Percentiles rank a stretch among this genome's conserved stretches.
These are phyloP conservation scores for Pseudopodoces humilis DNA, from an alignment of 2,113 vertebrate genomes.

Conservation along the genomic window DNA sequence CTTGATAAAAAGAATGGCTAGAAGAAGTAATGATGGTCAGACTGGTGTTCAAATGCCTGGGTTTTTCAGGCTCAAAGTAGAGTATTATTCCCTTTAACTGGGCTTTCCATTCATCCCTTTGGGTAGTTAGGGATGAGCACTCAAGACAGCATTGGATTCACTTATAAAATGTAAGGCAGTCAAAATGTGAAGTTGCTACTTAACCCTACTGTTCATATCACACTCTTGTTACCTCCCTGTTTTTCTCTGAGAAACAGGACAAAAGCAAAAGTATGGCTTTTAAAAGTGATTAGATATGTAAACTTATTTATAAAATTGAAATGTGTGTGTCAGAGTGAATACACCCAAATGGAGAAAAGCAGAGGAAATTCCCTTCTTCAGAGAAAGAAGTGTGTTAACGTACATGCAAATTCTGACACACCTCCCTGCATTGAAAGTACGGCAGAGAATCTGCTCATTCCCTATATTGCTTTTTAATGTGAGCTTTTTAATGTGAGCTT, in stretches of 20 bases:
- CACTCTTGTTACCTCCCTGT: neutral
- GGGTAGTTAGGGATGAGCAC: neutral
- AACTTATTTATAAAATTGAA: neutral
- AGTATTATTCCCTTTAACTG: neutral
- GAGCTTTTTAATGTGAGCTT: neutral
- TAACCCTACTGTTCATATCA: neutral
- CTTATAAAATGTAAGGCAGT: neutral
- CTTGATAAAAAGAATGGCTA: neutral
- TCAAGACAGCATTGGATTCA: neutral
- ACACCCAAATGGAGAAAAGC: neutral
- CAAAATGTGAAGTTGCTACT: neutral
- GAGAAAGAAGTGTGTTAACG: neutral
- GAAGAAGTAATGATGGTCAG: neutral
- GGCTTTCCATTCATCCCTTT: neutral
- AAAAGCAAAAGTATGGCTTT: neutral
- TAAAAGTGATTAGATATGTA: neutral
- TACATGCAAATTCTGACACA: neutral
- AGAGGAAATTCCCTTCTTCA: neutral
- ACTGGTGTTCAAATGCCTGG: neutral
- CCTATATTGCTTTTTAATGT: accelerated
- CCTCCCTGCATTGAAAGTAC: neutral
- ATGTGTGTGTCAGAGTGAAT: neutral
- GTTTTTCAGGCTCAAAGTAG: neutral
- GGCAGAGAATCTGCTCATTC: neutral
- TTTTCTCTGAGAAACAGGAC: neutral